Evolutionary conservation across 2,113 vertebrate species (phyloP).

Genomic region (Antidorcas marsupialis): DNA sequence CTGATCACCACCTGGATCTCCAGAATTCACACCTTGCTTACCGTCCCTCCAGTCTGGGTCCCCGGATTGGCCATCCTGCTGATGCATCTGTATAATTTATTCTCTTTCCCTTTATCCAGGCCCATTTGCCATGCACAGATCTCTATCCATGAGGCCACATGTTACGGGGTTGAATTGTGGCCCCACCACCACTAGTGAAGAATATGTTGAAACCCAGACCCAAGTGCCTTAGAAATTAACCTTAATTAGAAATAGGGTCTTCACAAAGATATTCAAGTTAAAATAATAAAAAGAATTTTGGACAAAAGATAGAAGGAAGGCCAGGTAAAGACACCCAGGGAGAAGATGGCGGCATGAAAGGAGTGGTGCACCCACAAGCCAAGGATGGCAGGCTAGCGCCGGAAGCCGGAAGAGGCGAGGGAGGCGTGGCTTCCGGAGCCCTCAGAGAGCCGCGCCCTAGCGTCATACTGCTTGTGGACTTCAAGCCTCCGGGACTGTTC

Average conservation of each 20-base stretch:
- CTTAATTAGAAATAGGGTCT: background rate
- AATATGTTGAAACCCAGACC: background rate
- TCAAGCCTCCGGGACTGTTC: background rate
- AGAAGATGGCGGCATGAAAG: background rate
- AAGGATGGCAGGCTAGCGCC: accelerated
- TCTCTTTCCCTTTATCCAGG: background rate
- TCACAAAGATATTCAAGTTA: background rate
- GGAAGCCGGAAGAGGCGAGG: background rate
- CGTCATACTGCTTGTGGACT: background rate
- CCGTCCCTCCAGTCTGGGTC: background rate
- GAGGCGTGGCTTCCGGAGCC: background rate
- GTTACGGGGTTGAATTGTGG: background rate
- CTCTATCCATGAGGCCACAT: background rate
- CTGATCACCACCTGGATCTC: background rate
- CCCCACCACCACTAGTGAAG: background rate
- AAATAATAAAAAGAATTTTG: background rate
- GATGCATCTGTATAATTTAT: background rate
- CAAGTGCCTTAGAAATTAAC: background rate
- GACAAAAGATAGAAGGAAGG: background rate
- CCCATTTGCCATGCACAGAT: background rate
- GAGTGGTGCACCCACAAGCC: background rate
- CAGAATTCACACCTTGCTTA: background rate
- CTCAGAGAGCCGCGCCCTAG: background rate
- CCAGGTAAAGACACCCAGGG: background rate
- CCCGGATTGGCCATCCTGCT: background rate